Base-by-base conservation (phyloP, 2,113 vertebrate genomes). In the Muntiacus reevesi region DNA sequence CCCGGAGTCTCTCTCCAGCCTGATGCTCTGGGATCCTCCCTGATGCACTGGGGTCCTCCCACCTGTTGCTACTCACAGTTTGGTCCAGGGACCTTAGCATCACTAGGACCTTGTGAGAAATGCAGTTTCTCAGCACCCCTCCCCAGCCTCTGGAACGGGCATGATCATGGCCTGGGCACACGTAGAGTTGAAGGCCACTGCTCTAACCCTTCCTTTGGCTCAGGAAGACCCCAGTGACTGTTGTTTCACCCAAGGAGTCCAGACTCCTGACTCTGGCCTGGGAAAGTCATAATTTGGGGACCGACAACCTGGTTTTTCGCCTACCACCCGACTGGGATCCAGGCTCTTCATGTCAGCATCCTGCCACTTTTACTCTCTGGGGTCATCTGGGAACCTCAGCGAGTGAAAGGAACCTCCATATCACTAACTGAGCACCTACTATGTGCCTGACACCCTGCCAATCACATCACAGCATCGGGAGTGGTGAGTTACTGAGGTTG, bases 331-430 rank as follows among this genome's bases (percentile, higher is more conserved):
- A 7, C 2, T 2, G 62, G 67, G 62, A 40, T 9, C 74, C 5
- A 3, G n/a, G 2, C 8, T 33, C n/a, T 21, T 64, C 30, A 19
- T 0, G 1, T 57, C 50, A 15, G 4, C 2, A 1, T 5, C 19
- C 0, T 1, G 33, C 14, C 28, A 0, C 83, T 17, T 45, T 12
- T 25, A 15, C 30, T 36, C 40, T 21, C 45, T 10, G 6, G 81
- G n/a, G 52, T 43, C 71, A 16, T 10, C 7, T 74, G 60, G 81
- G 93, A 52, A n/a, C 14, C 2, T 0, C 5, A 40, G 54, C 2
- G 10, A 33, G 15, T 7, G 14, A 40, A 45, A 50, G 40, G 27
- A 28, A 11, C 4, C 3, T 1, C n/a, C 2, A 12, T 6, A 2
- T 5, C 19, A 3, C 30, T 54, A 27, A 17, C 0, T 5, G 43